phyloP scores from a whole-genome alignment of 2,797 vertebrate genomes.

The Cossypha niveicapilla region DNA sequence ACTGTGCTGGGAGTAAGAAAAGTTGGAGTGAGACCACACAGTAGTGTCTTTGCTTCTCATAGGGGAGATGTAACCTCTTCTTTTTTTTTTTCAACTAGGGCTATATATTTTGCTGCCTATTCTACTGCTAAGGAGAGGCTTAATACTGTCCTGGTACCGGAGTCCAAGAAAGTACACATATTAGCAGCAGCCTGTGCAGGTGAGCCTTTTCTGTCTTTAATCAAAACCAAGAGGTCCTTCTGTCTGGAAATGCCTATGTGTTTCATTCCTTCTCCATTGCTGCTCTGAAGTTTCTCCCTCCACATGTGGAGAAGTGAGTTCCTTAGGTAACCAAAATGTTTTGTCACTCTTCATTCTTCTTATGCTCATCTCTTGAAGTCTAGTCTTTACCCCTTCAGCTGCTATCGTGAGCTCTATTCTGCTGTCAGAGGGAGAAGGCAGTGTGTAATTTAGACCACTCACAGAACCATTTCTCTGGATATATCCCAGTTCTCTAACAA shows the following conservation, averaged over 20 bases:
- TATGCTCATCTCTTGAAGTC: neutral
- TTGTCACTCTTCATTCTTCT: neutral
- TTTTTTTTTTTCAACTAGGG: slow-evolving; percentile 37
- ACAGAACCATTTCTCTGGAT: neutral
- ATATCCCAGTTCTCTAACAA: neutral
- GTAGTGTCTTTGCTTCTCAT: neutral
- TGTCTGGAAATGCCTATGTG: neutral
- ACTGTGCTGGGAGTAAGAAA: neutral
- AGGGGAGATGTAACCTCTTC: neutral
- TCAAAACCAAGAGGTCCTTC: neutral
- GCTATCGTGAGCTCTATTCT: neutral
- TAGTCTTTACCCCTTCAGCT: neutral
- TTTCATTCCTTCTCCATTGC: neutral
- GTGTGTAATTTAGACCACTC: neutral
- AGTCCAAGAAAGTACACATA: slow-evolving; percentile 68
- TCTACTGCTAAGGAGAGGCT: slow-evolving; percentile 64
- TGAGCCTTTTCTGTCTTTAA: slow-evolving; percentile 7
- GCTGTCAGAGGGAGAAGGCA: neutral
- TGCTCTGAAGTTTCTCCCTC: neutral
- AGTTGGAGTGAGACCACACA: neutral
- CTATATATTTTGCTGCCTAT: slow-evolving; percentile 72
- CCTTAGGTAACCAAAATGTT: neutral
- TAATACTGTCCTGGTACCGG: slow-evolving; percentile 42
- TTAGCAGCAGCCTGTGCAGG: slow-evolving; percentile 67
- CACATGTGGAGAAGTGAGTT: neutral